Base-by-base conservation (phyloP, 2,888 invertebrate genomes). In the Lithophane leautieri region DNA sequence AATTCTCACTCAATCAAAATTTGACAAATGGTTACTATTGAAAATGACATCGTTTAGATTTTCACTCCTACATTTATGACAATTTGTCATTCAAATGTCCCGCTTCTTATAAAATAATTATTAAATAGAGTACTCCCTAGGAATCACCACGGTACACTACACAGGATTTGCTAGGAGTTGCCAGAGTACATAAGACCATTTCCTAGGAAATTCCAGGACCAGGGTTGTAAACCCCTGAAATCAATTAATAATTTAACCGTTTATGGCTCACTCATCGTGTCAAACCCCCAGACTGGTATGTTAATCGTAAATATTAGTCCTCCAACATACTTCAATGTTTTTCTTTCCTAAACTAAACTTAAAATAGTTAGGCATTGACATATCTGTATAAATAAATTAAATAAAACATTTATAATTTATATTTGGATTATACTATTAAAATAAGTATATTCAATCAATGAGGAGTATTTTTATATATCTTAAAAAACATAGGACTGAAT, bases 361-460 rank as follows among this genome's bases (percentile, higher is more conserved):
- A 52, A 50, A 67, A 76, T 62, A 76, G 28, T 81, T 76, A 44
- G 56, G 61, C 50, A 28, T 65, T 66, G 0, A 76, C 28, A 60
- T 66, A 42, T 47, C 0, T 42, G 0, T 54, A 16, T 60, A 67
- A 28, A 81, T 61, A 34, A 81, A 76, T 67, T 34, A 47, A 76
- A 66, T 56, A 22, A n/a, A 40, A 60, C 19, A 50, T 34, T 54
- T 40, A 52, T 28, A 14, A 19, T 16, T 25, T 56, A 50, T 50
- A 63, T 50, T 81, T 58, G 63, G 34, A 81, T 54, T 50, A 56
- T 9, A 62, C 42, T 62, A 62, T n/a, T n/a, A n/a, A n/a, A n/a
- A n/a, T 34, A 34, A 6, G 34, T 34, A 0, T 34, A 34, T 54
- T 44, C 14, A 58, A 67, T 34, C 34, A 62, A 76, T 82, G 56